These are phyloP conservation scores for Puffinus mauretanicus DNA, from an alignment of 2,113 vertebrate genomes.

Conservation along the genomic window DNA sequence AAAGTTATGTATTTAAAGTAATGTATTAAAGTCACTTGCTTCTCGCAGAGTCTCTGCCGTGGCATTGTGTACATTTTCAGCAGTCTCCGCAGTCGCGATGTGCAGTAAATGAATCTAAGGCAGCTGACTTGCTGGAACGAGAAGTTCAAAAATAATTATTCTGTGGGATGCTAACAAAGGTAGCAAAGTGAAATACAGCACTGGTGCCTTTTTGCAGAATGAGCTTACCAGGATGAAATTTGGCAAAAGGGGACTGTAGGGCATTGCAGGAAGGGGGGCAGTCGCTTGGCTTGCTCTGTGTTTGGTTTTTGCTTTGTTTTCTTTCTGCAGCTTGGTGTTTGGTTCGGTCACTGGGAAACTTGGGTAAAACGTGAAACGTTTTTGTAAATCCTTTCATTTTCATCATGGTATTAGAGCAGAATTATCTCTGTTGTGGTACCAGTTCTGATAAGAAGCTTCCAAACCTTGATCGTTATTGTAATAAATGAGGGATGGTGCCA, in stretches of 20 bases:
- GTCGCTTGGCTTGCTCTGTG: neutral
- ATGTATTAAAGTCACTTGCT: constrained; percentile 63
- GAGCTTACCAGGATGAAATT: neutral
- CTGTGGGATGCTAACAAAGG: constrained; percentile 64
- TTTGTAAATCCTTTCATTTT: neutral
- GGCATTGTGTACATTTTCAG: constrained; percentile 70
- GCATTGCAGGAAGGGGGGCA: neutral
- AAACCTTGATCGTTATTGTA: neutral
- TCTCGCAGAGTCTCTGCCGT: constrained; percentile 76
- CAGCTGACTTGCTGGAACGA: constrained; percentile 76
- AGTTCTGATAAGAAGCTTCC: neutral
- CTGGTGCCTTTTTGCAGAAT: neutral
- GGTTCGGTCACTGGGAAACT: neutral
- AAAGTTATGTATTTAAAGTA: constrained; percentile 72
- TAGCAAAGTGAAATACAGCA: neutral
- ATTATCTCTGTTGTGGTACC: neutral
- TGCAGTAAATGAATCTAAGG: constrained; percentile 75
- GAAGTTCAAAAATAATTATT: constrained; percentile 86
- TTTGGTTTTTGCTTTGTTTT: neutral
- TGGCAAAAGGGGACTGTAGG: neutral
- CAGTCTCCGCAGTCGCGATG: constrained; percentile 74
- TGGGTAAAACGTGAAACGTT: neutral
- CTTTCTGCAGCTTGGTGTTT: neutral
- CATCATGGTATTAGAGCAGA: neutral
- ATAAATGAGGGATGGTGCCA: neutral